phyloP scores from a whole-genome alignment of 2,888 invertebrate genomes.

The Brenthis daphne region DNA sequence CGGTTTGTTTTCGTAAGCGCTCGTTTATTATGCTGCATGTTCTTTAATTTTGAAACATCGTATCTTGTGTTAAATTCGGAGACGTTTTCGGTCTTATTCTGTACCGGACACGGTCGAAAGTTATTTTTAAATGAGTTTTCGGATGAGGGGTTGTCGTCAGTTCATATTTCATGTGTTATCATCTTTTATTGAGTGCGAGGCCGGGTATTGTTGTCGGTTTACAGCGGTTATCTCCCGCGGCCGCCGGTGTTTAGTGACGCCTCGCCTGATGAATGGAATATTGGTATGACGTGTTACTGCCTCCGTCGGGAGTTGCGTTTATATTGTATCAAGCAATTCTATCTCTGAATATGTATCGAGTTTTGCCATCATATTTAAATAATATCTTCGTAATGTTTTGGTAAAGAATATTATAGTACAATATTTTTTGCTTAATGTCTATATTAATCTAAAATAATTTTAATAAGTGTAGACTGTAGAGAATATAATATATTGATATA shows the following conservation, averaged over 20 bases:
- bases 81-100: slow-evolving; percentile 44
- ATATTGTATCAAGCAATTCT: slow-evolving; percentile 39
- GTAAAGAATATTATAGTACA: slow-evolving; percentile 12
- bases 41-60: slow-evolving; percentile 53
- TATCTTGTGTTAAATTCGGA: slow-evolving; percentile 43
- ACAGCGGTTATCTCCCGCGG: slow-evolving; percentile 75
- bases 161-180: slow-evolving; percentile 82
- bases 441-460: background rate
- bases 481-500: background rate
- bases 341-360: slow-evolving; percentile 32
- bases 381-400: slow-evolving; percentile 1
- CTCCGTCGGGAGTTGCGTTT: slow-evolving; percentile 43
- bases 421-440: background rate
- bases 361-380: slow-evolving; percentile 22
- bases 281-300: slow-evolving; percentile 56
- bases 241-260: slow-evolving; percentile 75
- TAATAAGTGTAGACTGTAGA: background rate
- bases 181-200: slow-evolving; percentile 82
- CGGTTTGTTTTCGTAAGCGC: slow-evolving; percentile 76
- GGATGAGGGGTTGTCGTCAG: slow-evolving; percentile 70
- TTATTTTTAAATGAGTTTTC: slow-evolving; percentile 37
- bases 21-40: slow-evolving; percentile 67
- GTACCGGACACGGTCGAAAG: slow-evolving; percentile 41
- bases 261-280: slow-evolving; percentile 75
- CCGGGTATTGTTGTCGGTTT: slow-evolving; percentile 79